Conservation (phyloP, 23 tunicate genomes). For the Trididemnum miniatum region DNA sequence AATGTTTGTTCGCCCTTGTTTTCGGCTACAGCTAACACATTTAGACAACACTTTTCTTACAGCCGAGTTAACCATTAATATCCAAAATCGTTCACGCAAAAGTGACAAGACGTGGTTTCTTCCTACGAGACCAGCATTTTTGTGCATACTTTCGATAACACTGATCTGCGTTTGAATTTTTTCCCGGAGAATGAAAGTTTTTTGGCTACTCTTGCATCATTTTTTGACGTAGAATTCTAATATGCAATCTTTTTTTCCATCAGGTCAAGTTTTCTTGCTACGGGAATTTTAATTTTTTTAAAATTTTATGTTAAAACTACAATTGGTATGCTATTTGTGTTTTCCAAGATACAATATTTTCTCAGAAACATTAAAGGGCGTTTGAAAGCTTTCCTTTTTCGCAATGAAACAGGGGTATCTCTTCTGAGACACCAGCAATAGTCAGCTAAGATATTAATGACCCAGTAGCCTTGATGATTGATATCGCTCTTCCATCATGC, state of each 20-base stretch:
- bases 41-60: too few species aligned
- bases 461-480: slow-evolving; percentile 9
- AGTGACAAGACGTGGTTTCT: too few species aligned
- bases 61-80: too few species aligned
- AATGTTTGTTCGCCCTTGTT: too few species aligned
- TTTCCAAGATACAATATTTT: not conserved
- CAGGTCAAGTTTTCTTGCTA: too few species aligned
- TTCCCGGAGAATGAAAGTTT: slow-evolving; percentile 11
- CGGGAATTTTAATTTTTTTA: slow-evolving; percentile 9
- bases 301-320: not conserved
- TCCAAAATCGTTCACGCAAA: too few species aligned
- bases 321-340: not conserved
- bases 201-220: not conserved
- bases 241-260: slow-evolving; percentile 17
- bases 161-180: slow-evolving; percentile 8
- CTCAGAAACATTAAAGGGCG: not conserved
- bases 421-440: too few species aligned
- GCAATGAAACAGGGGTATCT: too few species aligned
- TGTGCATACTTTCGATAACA: not conserved
- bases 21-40: too few species aligned
- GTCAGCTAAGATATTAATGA: slow-evolving; percentile 14
- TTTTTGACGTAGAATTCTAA: too few species aligned
- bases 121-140: too few species aligned
- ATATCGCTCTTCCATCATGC: too few species aligned
- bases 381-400: slow-evolving; percentile 11